Evolutionary conservation across 92 coral and sea anemone species (phyloP), one percentile per base, ranked within the genome.

Genomic region (Porites cylindrica): DNA sequence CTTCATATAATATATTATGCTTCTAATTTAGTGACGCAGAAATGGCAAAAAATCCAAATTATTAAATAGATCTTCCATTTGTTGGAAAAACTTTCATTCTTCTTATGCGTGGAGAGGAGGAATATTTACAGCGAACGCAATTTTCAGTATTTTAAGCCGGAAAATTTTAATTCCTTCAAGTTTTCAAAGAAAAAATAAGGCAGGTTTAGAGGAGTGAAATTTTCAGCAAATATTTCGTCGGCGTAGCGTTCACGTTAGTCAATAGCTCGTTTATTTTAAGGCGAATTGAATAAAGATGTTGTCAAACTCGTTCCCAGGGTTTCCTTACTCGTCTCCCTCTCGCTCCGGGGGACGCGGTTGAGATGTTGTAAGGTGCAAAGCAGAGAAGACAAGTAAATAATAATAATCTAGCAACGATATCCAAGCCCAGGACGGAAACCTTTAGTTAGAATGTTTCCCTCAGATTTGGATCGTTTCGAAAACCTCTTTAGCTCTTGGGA

Each of bases 391-490:
- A 9, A 75, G 79, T 50, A 2, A 75, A 7, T 52, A 70, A 14
- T 7, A 1, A 43, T 38, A 53, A 86, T 63, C 61, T 61, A 82
- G 59, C 75, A 29, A 64, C 84, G 81, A 78, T 95, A 91, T 72
- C 93, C 91, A 19, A 97, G 82, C 71, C 99, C 99, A n/a, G 98
- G 98, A 14, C 99, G 94, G 81, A 86, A 92, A n/a, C 90, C 79
- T 76, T 93, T 97, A 81, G 91, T 86, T 71, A 82, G 94, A 6
- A 88, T 86, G 80, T 88, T 91, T 47, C 96, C 98, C 47, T 92
- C 99, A 0, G 99, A 97, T 78, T 97, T 97, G 16, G 99, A 97
- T 58, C 98, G 86, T 75, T 92, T 95, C 19, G 98, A 86, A 73
- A 97, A 97, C 62, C 84, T 89, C 83, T 94, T 97, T 10, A 95